Conservation (phyloP, 1,140 invertebrate species). For the Eciton burchellii region DNA sequence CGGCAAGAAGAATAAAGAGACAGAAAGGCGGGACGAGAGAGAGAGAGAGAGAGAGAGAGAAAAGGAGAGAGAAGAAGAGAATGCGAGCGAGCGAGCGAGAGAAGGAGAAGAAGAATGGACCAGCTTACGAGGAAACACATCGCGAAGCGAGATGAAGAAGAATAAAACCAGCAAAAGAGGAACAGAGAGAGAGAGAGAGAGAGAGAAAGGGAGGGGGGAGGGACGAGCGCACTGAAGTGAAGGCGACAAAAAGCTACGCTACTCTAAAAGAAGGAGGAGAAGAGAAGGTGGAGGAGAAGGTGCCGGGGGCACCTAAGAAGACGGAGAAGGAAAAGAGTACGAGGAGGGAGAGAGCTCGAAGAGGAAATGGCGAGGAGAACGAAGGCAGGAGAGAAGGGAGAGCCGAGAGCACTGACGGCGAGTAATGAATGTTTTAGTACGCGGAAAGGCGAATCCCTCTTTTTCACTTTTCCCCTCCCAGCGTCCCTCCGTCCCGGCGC, state of each 20-base stretch:
- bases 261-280: conserved; percentile 40
- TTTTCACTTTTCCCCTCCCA: conserved; percentile 24
- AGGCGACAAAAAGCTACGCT: conserved; percentile 48
- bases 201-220: conserved; percentile 10
- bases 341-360: not conserved
- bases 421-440: conserved; percentile 74
- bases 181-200: conserved; percentile 16
- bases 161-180: conserved; percentile 60
- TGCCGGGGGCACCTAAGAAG: conserved; percentile 53
- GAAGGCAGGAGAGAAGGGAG: conserved; percentile 26
- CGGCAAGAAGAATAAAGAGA: conserved; percentile 52
- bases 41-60: conserved; percentile 20
- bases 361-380: not conserved
- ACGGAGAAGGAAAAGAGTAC: conserved; percentile 29
- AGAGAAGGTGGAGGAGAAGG: conserved; percentile 42
- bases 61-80: not conserved
- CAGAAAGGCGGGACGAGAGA: conserved; percentile 4
- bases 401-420: conserved; percentile 47
- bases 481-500: not conserved
- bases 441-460: conserved; percentile 67
- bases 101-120: conserved; percentile 46
- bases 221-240: conserved; percentile 38
- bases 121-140: conserved; percentile 38
- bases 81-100: conserved; percentile 26
- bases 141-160: conserved; percentile 69